These are phyloP conservation scores for Trichoplax adhaerens DNA, from an alignment of 37 sponge, comb jelly and placozoan species.

Conservation along the genomic window DNA sequence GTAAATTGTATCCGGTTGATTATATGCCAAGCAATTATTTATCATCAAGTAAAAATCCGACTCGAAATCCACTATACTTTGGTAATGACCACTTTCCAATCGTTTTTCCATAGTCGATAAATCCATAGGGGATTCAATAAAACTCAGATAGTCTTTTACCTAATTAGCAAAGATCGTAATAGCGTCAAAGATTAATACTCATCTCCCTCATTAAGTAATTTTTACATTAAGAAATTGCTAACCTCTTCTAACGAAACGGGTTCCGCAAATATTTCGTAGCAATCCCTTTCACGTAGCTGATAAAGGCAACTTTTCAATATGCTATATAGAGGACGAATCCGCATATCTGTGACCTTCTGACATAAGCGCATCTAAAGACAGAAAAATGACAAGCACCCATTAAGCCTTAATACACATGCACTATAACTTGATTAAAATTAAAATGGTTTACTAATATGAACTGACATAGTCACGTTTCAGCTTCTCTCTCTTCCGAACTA, in stretches of 20 bases:
- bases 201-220: no score
- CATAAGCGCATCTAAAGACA: slow-evolving; percentile 31
- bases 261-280: slow-evolving; percentile 77
- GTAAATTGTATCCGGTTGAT: slow-evolving; percentile 71
- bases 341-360: slow-evolving; percentile 43
- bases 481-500: slow-evolving; percentile 85
- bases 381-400: background rate
- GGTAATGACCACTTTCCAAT: slow-evolving; percentile 48
- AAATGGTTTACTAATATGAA: background rate
- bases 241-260: slow-evolving; percentile 86
- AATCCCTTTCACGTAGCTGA: slow-evolving; percentile 48
- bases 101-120: slow-evolving; percentile 65
- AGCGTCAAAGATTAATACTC: no score
- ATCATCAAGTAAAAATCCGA: slow-evolving; percentile 69
- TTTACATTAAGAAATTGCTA: slow-evolving; percentile 1
- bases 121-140: slow-evolving; percentile 89
- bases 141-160: slow-evolving; percentile 85
- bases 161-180: slow-evolving; percentile 1
- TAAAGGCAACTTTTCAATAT: slow-evolving; percentile 48
- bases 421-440: background rate
- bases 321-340: slow-evolving; percentile 43
- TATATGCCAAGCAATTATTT: slow-evolving; percentile 81
- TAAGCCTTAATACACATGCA: background rate
- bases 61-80: slow-evolving; percentile 63
- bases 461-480: slow-evolving; percentile 79